These are phyloP conservation scores for Drepana arcuata DNA, from an alignment of 1,140 invertebrate genomes.

Conservation along the genomic window DNA sequence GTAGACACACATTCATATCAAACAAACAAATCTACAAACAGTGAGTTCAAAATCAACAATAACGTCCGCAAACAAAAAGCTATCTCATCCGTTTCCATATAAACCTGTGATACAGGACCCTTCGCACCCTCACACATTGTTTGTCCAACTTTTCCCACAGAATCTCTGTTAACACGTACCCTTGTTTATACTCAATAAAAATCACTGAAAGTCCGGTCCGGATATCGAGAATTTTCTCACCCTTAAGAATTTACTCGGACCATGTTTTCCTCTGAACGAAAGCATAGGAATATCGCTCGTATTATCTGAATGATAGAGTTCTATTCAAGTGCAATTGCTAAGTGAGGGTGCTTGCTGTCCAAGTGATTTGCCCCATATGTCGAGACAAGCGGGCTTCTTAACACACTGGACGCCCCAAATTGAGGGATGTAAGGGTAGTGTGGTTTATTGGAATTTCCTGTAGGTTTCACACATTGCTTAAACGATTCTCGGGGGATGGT, in stretches of 20 bases:
- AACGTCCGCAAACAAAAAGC: no score
- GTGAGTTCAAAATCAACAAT: no score
- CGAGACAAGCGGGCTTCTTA: conserved; percentile 57
- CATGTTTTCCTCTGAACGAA: conserved; percentile 3
- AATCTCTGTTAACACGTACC: conserved; percentile 42
- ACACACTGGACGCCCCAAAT: conserved; percentile 56
- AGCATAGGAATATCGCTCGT: conserved; percentile 14
- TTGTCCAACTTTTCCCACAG: conserved; percentile 39
- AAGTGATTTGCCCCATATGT: conserved; percentile 54
- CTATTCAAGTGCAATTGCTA: conserved; percentile 1
- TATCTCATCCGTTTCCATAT: no score
- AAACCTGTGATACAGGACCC: no score
- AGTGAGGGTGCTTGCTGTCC: conserved; percentile 16
- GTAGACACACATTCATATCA: no score
- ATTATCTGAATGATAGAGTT: conserved; percentile 5
- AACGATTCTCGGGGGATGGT: conserved; percentile 12
- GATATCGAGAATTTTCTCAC: conserved; percentile 55
- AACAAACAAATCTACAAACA: no score
- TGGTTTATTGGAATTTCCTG: conserved; percentile 58
- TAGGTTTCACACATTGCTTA: conserved; percentile 38
- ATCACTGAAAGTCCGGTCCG: conserved; percentile 53
- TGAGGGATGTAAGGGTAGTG: conserved; percentile 40
- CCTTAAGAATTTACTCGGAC: conserved; percentile 36
- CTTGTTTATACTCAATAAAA: conserved; percentile 57
- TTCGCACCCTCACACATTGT: conserved; percentile 37